Conservation (phyloP, 2,888 invertebrate genomes). For the Entomobrya proxima region DNA sequence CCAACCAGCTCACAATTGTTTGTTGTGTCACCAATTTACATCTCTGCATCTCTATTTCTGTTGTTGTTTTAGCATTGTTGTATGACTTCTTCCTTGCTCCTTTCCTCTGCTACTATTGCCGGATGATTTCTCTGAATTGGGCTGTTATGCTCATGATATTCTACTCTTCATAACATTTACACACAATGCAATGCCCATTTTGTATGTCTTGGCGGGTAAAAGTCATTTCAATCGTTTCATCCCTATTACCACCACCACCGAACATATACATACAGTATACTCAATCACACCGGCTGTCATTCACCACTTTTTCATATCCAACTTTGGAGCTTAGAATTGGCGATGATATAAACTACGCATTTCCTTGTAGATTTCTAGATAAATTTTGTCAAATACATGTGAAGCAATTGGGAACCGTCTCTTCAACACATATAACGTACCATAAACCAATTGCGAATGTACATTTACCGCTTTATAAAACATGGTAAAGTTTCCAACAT, state of each 20-base stretch:
- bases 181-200: background rate
- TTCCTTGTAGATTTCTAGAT: too few species aligned
- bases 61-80: slow-evolving; percentile 18
- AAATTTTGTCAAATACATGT: too few species aligned
- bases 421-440: slow-evolving; percentile 37
- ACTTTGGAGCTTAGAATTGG: background rate
- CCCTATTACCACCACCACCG: background rate
- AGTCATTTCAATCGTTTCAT: slow-evolving; percentile 1
- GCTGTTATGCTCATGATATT: background rate
- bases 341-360: background rate
- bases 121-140: background rate
- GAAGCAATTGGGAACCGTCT: slow-evolving; percentile 3
- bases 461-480: slow-evolving; percentile 54
- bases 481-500: slow-evolving; percentile 34
- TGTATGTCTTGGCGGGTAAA: background rate
- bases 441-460: slow-evolving; percentile 20
- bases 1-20: background rate
- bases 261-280: too few species aligned
- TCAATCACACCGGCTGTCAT: slow-evolving; percentile 33
- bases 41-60: background rate
- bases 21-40: slow-evolving; percentile 20
- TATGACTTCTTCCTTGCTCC: slow-evolving; percentile 29
- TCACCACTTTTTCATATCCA: background rate
- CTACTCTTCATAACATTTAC: slow-evolving; percentile 34
- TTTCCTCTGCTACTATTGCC: background rate